Evolutionary conservation across 2,797 vertebrate species (phyloP).

Genomic region (Thamnophis elegans): DNA sequence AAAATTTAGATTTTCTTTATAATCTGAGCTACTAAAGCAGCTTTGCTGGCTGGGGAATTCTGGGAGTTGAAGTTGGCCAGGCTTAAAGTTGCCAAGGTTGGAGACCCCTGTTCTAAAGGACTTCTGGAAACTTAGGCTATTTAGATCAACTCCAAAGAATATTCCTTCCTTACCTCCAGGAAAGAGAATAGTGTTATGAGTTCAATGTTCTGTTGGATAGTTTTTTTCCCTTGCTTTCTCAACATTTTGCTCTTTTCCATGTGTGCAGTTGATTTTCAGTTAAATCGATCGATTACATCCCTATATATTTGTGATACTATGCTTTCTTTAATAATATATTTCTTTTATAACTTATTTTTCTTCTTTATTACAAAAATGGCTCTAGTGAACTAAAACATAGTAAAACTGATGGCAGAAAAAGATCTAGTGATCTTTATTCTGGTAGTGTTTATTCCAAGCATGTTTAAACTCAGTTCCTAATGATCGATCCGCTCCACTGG

Average conservation of each 20-base stretch:
- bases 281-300: background rate
- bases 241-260: background rate
- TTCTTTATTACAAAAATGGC: background rate
- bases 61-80: too few relatives aligned
- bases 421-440: background rate
- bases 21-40: background rate
- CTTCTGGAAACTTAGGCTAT: too few relatives aligned
- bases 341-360: background rate
- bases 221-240: background rate
- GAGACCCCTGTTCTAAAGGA: background rate
- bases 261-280: background rate
- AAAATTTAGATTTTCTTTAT: background rate
- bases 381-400: background rate
- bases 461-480: background rate
- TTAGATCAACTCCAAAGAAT: background rate
- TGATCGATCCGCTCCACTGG: background rate
- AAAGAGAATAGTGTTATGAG: background rate
- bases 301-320: background rate
- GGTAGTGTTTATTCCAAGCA: background rate
- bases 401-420: background rate
- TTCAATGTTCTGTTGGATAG: background rate
- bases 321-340: background rate
- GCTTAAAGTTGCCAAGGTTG: too few relatives aligned
- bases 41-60: too few relatives aligned
- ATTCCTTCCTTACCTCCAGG: background rate